Base-by-base conservation (phyloP, 2,113 vertebrate genomes). In the Alligator sinensis region DNA sequence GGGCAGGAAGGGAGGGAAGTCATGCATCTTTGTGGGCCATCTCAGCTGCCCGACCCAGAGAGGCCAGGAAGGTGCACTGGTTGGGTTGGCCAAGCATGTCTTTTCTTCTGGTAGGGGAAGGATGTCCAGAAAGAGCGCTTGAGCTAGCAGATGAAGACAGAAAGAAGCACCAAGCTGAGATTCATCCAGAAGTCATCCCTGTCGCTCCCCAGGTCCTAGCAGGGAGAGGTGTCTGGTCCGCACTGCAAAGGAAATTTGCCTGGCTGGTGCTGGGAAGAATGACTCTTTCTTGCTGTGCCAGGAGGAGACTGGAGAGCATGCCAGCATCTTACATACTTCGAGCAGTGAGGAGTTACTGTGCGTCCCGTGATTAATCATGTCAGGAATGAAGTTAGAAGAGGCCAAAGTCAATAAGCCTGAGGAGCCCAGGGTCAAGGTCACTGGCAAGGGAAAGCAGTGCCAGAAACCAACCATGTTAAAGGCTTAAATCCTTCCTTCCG, bases 321-420 rank as follows among this genome's bases (percentile, higher is more conserved):
- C 93, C 92, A 95, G 59, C 30, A 22, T 59, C 72, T 83, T 81
- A 62, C 76, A 57, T 91, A 76, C 76, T 89, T 92, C 34, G 62
- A 89, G 84, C 57, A 89, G 92, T 88, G 68, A 86, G 91, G 92
- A 72, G 59, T 80, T 89, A 84, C 91, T 93, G 66, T 84, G 63
- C 89, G 87, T 96, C 89, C 90, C 80, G 57, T 91, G 84, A 89
- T 91, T 95, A 96, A 82, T 64, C 0, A 2, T 76, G 82, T 95
- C 89, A 96, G 92, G 91, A 97, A 88, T 90, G 91, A 92, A 90
- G 63, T 80, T 83, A 82, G 59, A 88, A 22, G 84, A 94, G 82
- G 95, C 96, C 97, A 96, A 96, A 94, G 94, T 79, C 94, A 96
- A 96, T 95, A 97, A 81, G 76, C 21, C 82, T 77, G 83, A 75